A percentile compares a stretch with the other conserved stretches of the same genome.
Evolutionary conservation across 64 coral and sea anemone species (phyloP).

Genomic region (Hydrozoanthus tunicans): DNA sequence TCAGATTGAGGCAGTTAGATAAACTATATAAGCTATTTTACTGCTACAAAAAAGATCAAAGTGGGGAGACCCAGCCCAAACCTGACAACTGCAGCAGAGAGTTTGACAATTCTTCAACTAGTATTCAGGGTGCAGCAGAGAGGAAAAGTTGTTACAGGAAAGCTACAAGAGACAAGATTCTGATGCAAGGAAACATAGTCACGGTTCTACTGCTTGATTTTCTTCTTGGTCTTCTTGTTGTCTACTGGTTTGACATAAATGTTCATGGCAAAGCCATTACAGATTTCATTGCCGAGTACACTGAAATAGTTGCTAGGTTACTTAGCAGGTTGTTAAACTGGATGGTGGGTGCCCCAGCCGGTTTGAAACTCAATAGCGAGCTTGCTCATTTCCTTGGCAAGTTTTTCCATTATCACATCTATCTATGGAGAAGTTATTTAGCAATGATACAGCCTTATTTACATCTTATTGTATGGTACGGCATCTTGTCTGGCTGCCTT

Average conservation of each 20-base stretch:
- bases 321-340: conserved; percentile 73
- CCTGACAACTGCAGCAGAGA: background rate
- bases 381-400: conserved; percentile 81
- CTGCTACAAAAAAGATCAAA: too few species aligned
- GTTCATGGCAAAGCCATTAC: conserved; percentile 27
- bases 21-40: too few species aligned
- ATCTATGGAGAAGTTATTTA: conserved; percentile 90
- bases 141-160: background rate
- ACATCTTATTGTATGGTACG: conserved; percentile 66
- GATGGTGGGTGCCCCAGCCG: conserved; percentile 87
- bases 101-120: background rate
- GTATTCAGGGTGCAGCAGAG: background rate
- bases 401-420: conserved; percentile 93
- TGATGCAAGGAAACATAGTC: conserved; percentile 51
- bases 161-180: background rate
- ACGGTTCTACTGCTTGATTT: conserved; percentile 61
- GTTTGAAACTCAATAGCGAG: conserved; percentile 86
- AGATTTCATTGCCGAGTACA: conserved; percentile 61
- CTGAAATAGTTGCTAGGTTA: conserved; percentile 70
- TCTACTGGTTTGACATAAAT: conserved; percentile 60
- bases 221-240: conserved; percentile 65
- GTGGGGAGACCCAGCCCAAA: background rate
- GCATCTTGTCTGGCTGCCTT: conserved; percentile 81
- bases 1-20: too few species aligned
- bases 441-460: conserved; percentile 80